Base-by-base conservation (phyloP, 2,113 vertebrate species). In the Hypocryptadius cinnamomeus region DNA sequence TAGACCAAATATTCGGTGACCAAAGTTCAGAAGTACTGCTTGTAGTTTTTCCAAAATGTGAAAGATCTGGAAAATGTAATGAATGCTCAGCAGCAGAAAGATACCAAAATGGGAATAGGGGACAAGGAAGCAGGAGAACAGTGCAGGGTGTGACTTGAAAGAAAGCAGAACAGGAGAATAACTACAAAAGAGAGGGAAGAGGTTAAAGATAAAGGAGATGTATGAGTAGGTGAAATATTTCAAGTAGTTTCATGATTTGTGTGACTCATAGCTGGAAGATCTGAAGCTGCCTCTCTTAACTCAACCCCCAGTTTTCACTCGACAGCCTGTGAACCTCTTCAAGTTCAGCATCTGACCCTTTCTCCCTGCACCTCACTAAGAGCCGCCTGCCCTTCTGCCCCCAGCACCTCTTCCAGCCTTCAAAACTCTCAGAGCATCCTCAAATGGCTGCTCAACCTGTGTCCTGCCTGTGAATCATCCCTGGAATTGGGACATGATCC, bases 191-290 rank as follows among this genome's bases (percentile, higher is more conserved):
- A 78, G 59, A 74, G 48, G 39, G 57, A 92, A 95, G 60, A 91
- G 65, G 89, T 93, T 60, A 79, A 90, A 94, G 61, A 89, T 89
- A 91, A 92, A 94, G 80, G 39, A 78, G 57, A 53, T 92, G 25
- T 72, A 82, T 65, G 50, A 91, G 70, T 50, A 83, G 63, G 66
- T 90, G 79, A 87, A 87, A 37, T 65, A 85, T 73, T 82, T 95
- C 63, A 85, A 95, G 90, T 60, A 68, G 65, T 74, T 92, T 86
- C 53, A 79, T 84, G 51, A 71, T 85, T 88, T 69, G 11, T 70
- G 51, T 94, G 93, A 91, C 79, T 93, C 90, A 80, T 45, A 89
- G 57, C 45, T 93, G 70, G 35, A 89, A 84, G 73, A 50, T 70
- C 60, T 96, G 82, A 80, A 93, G 60, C 60, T 92, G 39, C 24